Conservation (phyloP, 2,113 vertebrate genomes). For the Gymnocephalus cernua region DNA sequence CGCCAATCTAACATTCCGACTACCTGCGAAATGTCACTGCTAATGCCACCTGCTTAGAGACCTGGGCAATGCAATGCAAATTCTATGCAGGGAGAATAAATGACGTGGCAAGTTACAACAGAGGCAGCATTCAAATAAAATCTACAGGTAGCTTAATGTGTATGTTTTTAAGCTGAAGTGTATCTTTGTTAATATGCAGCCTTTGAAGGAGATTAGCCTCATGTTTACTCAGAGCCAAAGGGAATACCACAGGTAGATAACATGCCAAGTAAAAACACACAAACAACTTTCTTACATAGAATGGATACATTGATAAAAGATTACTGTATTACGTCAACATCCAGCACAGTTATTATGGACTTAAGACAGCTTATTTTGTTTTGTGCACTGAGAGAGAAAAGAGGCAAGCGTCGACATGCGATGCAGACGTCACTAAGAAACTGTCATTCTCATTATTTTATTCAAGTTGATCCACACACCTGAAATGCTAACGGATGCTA, state of each 20-base stretch:
- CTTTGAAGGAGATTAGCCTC: constrained; percentile 17
- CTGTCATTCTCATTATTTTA: not conserved
- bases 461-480: not conserved
- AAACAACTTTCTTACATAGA: constrained; percentile 15
- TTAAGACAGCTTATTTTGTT: constrained; percentile 11
- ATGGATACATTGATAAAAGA: constrained; percentile 24
- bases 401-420: constrained; percentile 16
- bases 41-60: constrained; percentile 51
- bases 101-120: constrained; percentile 12
- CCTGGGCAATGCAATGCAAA: constrained; percentile 41
- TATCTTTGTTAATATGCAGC: constrained; percentile 21
- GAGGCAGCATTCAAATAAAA: constrained; percentile 28
- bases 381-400: not conserved
- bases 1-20: constrained; percentile 51
- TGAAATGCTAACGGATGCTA: not conserved
- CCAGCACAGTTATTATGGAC: constrained; percentile 33
- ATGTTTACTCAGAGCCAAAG: constrained; percentile 28
- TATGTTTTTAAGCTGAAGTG: constrained; percentile 3
- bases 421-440: not conserved
- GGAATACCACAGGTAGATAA: not conserved
- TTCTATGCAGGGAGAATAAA: constrained; percentile 23
- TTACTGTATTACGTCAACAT: constrained; percentile 1
- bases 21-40: constrained; percentile 72
- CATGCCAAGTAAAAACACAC: not conserved
- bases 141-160: constrained; percentile 9